Percentiles rank a stretch among this genome's conserved stretches.
Evolutionary conservation across 2,888 invertebrate species (phyloP).

Genomic region (Agonopterix subpropinquella): DNA sequence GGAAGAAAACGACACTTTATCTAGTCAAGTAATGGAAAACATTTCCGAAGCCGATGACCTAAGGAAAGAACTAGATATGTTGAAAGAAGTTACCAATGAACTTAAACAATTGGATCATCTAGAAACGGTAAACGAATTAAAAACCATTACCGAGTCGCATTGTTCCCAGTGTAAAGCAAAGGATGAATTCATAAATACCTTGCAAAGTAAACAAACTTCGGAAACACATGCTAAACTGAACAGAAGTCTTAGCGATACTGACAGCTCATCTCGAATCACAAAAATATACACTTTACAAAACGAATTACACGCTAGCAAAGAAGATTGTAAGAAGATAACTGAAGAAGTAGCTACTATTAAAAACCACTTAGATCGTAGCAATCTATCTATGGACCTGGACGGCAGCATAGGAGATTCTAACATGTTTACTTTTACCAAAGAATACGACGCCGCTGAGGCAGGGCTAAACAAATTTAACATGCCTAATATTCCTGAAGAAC

Average conservation of each 20-base stretch:
- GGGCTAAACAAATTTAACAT: constrained; percentile 25
- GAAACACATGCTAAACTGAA: constrained; percentile 37
- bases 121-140: constrained; percentile 24
- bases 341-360: constrained; percentile 63
- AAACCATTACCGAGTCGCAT: not conserved
- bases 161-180: constrained; percentile 36
- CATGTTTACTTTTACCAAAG: constrained; percentile 28
- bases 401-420: constrained; percentile 44
- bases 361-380: constrained; percentile 51
- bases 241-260: constrained; percentile 55
- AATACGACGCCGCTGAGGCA: constrained; percentile 19
- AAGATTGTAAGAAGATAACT: constrained; percentile 60
- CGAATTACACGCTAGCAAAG: constrained; percentile 54
- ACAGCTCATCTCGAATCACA: constrained; percentile 48
- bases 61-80: constrained; percentile 42
- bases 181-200: constrained; percentile 26
- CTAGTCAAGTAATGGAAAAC: constrained; percentile 74
- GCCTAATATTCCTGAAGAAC: constrained; percentile 39
- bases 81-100: constrained; percentile 20
- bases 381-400: constrained; percentile 54
- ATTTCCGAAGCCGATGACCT: constrained; percentile 72
- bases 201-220: constrained; percentile 20
- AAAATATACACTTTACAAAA: constrained; percentile 60
- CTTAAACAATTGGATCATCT: constrained; percentile 11
- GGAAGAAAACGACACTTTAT: constrained; percentile 70